Evolutionary conservation across 2,113 vertebrate genomes (phyloP), one percentile per base, ranked within the genome.

Genomic region (Coreoperca whiteheadi): DNA sequence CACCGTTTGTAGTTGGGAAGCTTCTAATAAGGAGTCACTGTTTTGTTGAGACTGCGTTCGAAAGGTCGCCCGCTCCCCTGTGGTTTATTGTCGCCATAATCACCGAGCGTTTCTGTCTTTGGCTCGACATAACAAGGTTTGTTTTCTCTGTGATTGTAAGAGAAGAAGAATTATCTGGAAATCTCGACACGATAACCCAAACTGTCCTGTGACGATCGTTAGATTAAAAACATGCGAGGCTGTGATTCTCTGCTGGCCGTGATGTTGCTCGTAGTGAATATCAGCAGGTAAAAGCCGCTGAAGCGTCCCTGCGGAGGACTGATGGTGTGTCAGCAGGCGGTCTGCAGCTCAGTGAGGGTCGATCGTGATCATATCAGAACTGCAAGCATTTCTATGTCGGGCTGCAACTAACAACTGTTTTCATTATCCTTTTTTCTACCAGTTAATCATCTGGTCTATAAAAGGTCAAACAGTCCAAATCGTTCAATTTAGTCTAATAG

Each of bases 101-200:
- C 9, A n/a, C 1, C 4, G 25, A 30, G 12, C 30, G 25, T 16
- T 14, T 59, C 6, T 30, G 28, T 32, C 37, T 65, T 41, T 4
- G 43, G 10, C 39, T 43, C 39, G n/a, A 34, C 59, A 34, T 34
- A 34, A 61, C 67, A 39, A 46, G 16, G 69, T 66, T 30, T 74
- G 43, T 74, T 67, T 72, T 48, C 30, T 28, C 41, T 34, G 4
- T 23, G 41, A 65, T 56, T n/a, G n/a, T n/a, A n/a, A n/a, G n/a
- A 51, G 43, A 65, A 73, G 25, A 14, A 16, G 4, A 14, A 28
- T 53, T 64, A 64, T 77, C 74, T 57, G 23, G 39, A 57, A 32
- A 65, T 83, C 59, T 71, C 9, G 25, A 43, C 66, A n/a, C 1
- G 20, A 77, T n/a, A 46, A 57, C 74, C 50, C 66, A 71, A 77